Percentiles rank a stretch among this genome's conserved stretches.
phyloP scores from a whole-genome alignment of 2,888 invertebrate genomes.

The Ectemnius continuus region DNA sequence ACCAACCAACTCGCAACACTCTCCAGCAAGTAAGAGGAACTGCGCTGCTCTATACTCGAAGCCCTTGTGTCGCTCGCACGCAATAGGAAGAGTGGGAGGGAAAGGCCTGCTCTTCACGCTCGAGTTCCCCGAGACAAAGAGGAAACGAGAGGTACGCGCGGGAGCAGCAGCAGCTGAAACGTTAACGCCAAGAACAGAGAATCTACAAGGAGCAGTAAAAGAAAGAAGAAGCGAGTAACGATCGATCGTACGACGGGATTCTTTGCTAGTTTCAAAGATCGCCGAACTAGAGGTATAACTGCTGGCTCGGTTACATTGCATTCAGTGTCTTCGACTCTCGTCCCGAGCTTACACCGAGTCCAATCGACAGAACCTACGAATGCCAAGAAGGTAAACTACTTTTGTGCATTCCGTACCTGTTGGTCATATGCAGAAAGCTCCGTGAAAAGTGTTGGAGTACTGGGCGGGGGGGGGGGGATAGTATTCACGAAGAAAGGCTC shows the following conservation, averaged over 20 bases:
- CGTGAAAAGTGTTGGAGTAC: not conserved
- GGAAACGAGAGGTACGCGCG: slow-evolving; percentile 20
- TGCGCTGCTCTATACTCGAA: not conserved
- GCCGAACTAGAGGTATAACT: not conserved
- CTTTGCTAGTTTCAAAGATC: not conserved
- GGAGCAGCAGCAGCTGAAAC: slow-evolving; percentile 28
- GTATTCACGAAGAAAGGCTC: not conserved
- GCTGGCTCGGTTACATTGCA: not conserved
- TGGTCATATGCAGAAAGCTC: not conserved
- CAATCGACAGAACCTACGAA: not conserved
- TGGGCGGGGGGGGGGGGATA: not conserved
- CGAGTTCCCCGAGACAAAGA: slow-evolving; percentile 41
- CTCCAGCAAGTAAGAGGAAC: not conserved
- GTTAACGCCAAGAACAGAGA: slow-evolving; percentile 40
- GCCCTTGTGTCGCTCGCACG: not conserved
- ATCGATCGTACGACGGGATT: slow-evolving; percentile 42
- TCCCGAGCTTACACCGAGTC: not conserved
- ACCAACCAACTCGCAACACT: not conserved
- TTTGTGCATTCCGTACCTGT: slow-evolving; percentile 10
- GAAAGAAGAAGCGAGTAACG: slow-evolving; percentile 36
- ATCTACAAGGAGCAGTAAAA: not conserved
- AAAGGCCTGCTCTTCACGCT: slow-evolving; percentile 16
- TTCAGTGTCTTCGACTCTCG: not conserved
- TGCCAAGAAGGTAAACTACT: not conserved
- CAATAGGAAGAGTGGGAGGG: no score